A percentile compares a stretch with the other conserved stretches of the same genome.
These are phyloP conservation scores for Onchidella celtica DNA, from an alignment of 2,888 invertebrate genomes.

Conservation along the genomic window DNA sequence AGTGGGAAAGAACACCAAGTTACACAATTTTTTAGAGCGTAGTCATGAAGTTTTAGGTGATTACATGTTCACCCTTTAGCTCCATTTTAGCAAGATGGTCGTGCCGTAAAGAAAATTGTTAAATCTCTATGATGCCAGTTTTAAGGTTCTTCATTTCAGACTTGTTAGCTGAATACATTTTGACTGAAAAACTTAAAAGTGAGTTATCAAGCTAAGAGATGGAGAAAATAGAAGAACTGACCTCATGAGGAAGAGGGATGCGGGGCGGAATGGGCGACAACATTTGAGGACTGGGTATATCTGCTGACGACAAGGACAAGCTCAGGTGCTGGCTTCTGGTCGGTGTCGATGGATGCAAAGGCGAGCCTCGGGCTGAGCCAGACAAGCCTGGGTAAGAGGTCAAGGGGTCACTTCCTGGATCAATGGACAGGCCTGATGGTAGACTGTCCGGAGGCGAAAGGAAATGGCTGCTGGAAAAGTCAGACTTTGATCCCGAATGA, in stretches of 20 bases:
- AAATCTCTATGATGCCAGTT: too few relatives aligned
- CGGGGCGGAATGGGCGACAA: slow-evolving; percentile 46
- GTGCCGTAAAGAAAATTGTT: too few relatives aligned
- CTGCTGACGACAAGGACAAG: slow-evolving; percentile 25
- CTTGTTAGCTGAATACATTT: too few relatives aligned
- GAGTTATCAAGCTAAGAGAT: too few relatives aligned
- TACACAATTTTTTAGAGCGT: too few relatives aligned
- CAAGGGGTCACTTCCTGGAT: neutral
- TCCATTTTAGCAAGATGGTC: too few relatives aligned
- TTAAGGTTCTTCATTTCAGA: too few relatives aligned
- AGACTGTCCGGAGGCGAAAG: slow-evolving; percentile 15
- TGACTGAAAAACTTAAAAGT: too few relatives aligned
- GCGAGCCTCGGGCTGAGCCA: slow-evolving; percentile 4
- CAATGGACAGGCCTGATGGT: neutral
- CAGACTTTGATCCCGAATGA: neutral
- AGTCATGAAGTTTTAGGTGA: too few relatives aligned
- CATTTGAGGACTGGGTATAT: slow-evolving; percentile 21
- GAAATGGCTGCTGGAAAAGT: neutral
- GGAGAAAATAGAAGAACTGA: too few relatives aligned
- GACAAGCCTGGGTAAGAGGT: slow-evolving; percentile 10
- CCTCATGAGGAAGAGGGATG: slow-evolving; percentile 50
- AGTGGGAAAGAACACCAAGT: too few relatives aligned
- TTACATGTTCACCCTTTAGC: too few relatives aligned
- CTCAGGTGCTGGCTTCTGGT: neutral
- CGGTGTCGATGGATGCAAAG: neutral